Evolutionary conservation across 1,140 invertebrate species (phyloP).

Genomic region (Solenopsis invicta): DNA sequence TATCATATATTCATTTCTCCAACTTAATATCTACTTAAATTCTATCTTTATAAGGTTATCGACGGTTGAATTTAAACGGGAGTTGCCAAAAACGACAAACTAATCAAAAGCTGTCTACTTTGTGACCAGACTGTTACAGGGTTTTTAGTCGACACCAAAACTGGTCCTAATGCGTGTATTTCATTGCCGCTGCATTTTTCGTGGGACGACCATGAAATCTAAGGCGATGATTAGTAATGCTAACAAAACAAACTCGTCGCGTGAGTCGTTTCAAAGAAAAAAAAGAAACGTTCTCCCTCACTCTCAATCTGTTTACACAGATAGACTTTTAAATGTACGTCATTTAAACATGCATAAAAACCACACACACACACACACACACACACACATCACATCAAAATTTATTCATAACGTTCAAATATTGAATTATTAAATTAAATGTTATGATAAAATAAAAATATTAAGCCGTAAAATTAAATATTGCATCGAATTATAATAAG

Average conservation of each 20-base stretch:
- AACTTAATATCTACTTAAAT: too few species aligned
- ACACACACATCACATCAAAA: neutral
- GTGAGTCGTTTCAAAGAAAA: neutral
- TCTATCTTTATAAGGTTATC: too few species aligned
- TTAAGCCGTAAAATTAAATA: too few species aligned
- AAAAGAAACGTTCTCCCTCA: neutral
- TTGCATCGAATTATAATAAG: too few species aligned
- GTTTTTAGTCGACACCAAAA: conserved; percentile 35
- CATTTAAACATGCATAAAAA: neutral
- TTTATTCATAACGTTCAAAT: neutral
- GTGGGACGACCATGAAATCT: conserved; percentile 18
- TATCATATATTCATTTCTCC: too few species aligned
- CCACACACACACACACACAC: too few species aligned
- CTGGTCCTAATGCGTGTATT: conserved; percentile 61
- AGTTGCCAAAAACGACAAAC: too few species aligned
- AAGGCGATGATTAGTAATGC: neutral
- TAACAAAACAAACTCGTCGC: neutral
- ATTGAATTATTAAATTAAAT: neutral
- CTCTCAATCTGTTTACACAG: neutral
- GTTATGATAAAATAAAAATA: too few species aligned
- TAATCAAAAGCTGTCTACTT: too few species aligned
- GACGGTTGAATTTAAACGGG: too few species aligned
- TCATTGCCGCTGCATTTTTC: conserved; percentile 51
- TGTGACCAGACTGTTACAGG: too few species aligned
- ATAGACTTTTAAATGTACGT: neutral